These are phyloP conservation scores for Xiphophorus maculatus DNA, from an alignment of 2,113 vertebrate species.

Conservation along the genomic window DNA sequence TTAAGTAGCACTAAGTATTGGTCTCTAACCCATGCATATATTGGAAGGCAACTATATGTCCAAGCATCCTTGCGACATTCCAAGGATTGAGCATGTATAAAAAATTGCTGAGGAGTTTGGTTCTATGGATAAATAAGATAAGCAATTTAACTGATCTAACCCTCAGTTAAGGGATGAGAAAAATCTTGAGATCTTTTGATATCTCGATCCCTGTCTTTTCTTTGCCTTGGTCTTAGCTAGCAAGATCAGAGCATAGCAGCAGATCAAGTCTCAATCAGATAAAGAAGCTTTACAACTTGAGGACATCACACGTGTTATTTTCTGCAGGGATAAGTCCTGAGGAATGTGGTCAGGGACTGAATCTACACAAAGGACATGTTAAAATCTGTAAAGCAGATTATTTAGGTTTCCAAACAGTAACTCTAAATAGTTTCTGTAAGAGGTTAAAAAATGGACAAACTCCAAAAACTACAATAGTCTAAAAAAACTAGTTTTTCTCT, in stretches of 20 bases:
- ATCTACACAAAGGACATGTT: conserved; percentile 11
- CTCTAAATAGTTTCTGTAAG: not conserved
- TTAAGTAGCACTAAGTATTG: no score
- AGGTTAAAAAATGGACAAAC: not conserved
- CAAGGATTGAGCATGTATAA: not conserved
- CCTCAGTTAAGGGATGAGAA: conserved; percentile 5
- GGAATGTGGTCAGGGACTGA: conserved; percentile 35
- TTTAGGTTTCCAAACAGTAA: not conserved
- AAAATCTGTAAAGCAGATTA: conserved; percentile 10
- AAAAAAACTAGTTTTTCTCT: not conserved
- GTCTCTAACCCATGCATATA: no score
- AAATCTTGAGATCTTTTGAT: conserved; percentile 25
- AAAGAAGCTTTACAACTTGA: conserved; percentile 25
- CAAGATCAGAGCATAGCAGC: conserved; percentile 43
- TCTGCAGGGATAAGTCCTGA: conserved; percentile 33
- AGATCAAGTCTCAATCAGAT: conserved; percentile 61
- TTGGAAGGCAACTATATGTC: no score
- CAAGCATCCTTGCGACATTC: not conserved
- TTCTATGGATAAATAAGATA: not conserved
- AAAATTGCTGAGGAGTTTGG: not conserved
- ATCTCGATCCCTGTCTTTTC: conserved; percentile 37
- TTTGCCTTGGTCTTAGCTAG: conserved; percentile 35
- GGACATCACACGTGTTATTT: conserved; percentile 23
- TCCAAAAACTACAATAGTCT: not conserved
- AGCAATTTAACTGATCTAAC: not conserved